These are phyloP conservation scores for Calameuta pallipes DNA, from an alignment of 2,888 invertebrate genomes.

Conservation along the genomic window DNA sequence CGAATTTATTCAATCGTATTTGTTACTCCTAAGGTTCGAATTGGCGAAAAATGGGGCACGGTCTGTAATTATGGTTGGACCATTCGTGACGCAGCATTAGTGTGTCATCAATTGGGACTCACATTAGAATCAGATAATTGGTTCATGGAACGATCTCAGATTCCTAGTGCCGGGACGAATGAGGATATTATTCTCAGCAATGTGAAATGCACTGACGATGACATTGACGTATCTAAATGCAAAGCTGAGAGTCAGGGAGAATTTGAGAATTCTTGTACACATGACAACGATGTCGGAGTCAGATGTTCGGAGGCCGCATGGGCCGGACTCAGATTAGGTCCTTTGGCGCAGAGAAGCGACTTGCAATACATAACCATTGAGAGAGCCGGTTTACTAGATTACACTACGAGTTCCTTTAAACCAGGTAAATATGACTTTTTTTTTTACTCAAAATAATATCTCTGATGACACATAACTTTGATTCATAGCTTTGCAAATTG, in stretches of 20 bases:
- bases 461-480: constrained; percentile 9
- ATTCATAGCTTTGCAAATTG: constrained; percentile 81
- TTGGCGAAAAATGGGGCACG: constrained; percentile 94
- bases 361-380: constrained; percentile 90
- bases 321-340: constrained; percentile 93
- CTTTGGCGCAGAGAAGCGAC: constrained; percentile 86
- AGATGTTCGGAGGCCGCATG: constrained; percentile 92
- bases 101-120: constrained; percentile 94
- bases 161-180: constrained; percentile 81
- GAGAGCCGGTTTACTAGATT: constrained; percentile 93
- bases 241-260: constrained; percentile 80
- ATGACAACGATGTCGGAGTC: constrained; percentile 89
- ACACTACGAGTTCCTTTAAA: constrained; percentile 86
- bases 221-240: constrained; percentile 90
- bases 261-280: constrained; percentile 89
- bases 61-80: constrained; percentile 98
- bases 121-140: constrained; percentile 93
- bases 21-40: constrained; percentile 71
- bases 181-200: constrained; percentile 86
- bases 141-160: constrained; percentile 84
- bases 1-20: background rate
- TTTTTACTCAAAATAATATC: background rate
- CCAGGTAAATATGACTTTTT: constrained; percentile 67
- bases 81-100: constrained; percentile 88
- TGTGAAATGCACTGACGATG: constrained; percentile 90